These are phyloP conservation scores for Atta cephalotes DNA, from an alignment of 1,140 invertebrate genomes.

Conservation along the genomic window DNA sequence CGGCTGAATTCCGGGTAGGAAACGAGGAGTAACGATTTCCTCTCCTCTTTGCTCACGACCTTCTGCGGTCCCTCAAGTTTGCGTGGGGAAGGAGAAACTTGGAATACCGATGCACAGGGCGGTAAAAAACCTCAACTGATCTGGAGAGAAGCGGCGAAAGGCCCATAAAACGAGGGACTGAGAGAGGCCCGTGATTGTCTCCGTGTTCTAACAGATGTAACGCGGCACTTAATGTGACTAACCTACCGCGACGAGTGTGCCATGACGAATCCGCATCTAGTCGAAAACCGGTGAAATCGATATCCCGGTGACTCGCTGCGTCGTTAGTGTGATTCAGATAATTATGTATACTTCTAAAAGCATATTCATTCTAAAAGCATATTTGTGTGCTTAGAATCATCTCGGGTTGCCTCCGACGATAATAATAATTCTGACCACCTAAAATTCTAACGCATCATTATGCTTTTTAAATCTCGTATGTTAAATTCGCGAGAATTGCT, in stretches of 20 bases:
- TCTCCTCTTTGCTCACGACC: constrained; percentile 25
- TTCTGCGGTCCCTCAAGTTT: constrained; percentile 34
- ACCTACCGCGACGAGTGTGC: constrained; percentile 57
- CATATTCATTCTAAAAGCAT: constrained; percentile 23
- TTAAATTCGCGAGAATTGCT: constrained; percentile 1
- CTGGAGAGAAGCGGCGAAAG: constrained; percentile 45
- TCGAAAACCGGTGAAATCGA: constrained; percentile 75
- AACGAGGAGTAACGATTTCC: constrained; percentile 67
- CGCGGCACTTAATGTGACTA: constrained; percentile 69
- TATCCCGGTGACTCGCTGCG: constrained; percentile 63
- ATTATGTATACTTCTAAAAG: constrained; percentile 52
- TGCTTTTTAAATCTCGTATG: background rate
- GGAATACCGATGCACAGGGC: constrained; percentile 65
- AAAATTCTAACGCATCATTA: background rate
- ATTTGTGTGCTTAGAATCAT: constrained; percentile 1
- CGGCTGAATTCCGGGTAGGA: constrained; percentile 72
- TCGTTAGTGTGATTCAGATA: constrained; percentile 39
- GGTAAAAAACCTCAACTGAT: constrained; percentile 72
- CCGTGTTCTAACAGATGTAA: constrained; percentile 78
- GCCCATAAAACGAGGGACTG: constrained; percentile 60
- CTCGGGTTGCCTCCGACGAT: constrained; percentile 6
- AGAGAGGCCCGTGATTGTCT: constrained; percentile 54
- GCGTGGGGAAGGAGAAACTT: background rate
- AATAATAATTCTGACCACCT: constrained; percentile 13
- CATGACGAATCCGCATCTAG: constrained; percentile 72